phyloP scores from a whole-genome alignment of 2,888 invertebrate species.

The Diplazon laetatorius region DNA sequence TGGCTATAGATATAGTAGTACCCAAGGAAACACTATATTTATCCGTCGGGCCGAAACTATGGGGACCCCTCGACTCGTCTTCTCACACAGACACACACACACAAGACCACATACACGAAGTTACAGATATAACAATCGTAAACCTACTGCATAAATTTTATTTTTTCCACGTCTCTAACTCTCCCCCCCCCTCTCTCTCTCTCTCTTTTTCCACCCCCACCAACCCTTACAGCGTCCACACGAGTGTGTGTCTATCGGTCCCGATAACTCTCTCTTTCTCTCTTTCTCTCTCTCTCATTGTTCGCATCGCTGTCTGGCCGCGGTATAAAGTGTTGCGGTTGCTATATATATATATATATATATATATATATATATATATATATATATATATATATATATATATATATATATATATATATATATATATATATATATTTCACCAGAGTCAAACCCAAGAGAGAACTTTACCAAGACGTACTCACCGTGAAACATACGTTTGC shows the following conservation, averaged over 20 bases:
- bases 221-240: no score
- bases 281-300: conserved; percentile 41
- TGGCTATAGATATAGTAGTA: conserved; percentile 27
- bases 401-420: no score
- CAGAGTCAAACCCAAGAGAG: no score
- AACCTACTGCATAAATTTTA: neutral
- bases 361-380: conserved; percentile 32
- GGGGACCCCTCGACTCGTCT: conserved; percentile 31
- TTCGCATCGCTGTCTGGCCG: conserved; percentile 51
- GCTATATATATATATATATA: conserved; percentile 37
- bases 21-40: conserved; percentile 46
- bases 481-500: no score
- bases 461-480: no score
- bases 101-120: no score
- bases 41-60: conserved; percentile 37
- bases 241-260: no score
- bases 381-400: no score
- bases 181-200: conserved; percentile 16
- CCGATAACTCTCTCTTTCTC: no score
- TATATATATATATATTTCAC: no score
- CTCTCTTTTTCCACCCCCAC: no score
- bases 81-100: conserved; percentile 7
- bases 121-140: no score
- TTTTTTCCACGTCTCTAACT: conserved; percentile 16
- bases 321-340: conserved; percentile 38